A percentile compares a stretch with the other conserved stretches of the same genome.
phyloP scores from a whole-genome alignment of 2,113 vertebrate species.

The Grus americana region DNA sequence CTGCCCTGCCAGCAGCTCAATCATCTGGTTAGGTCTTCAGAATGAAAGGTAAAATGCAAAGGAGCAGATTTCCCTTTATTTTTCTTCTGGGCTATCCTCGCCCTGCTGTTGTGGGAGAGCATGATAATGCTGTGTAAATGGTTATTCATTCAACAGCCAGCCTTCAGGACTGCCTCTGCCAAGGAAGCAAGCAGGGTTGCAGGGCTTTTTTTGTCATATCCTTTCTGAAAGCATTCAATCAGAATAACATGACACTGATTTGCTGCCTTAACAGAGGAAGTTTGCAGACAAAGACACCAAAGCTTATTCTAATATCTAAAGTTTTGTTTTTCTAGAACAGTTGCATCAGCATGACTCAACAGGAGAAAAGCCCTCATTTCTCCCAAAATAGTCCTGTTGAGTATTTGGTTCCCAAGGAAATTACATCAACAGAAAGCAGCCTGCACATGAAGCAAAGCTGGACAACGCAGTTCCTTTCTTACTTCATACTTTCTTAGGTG shows the following conservation, averaged over 20 bases:
- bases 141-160: background rate
- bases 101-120: background rate
- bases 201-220: background rate
- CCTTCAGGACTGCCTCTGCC: background rate
- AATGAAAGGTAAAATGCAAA: background rate
- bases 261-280: background rate
- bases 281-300: background rate
- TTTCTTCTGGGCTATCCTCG: background rate
- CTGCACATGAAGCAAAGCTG: background rate
- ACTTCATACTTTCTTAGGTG: background rate
- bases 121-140: background rate
- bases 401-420: background rate
- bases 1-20: background rate
- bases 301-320: background rate
- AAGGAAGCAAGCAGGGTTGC: background rate
- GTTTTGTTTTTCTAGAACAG: background rate
- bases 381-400: background rate
- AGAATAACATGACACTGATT: background rate
- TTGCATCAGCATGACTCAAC: background rate
- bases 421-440: background rate
- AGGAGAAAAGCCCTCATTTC: background rate
- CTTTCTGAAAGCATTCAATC: background rate
- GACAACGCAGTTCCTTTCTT: background rate
- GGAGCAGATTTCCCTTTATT: background rate
- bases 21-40: background rate